Percentiles rank a stretch among this genome's conserved stretches.
Evolutionary conservation across 2,888 invertebrate genomes (phyloP).

Genomic region (Lasioglossum leucozonium): DNA sequence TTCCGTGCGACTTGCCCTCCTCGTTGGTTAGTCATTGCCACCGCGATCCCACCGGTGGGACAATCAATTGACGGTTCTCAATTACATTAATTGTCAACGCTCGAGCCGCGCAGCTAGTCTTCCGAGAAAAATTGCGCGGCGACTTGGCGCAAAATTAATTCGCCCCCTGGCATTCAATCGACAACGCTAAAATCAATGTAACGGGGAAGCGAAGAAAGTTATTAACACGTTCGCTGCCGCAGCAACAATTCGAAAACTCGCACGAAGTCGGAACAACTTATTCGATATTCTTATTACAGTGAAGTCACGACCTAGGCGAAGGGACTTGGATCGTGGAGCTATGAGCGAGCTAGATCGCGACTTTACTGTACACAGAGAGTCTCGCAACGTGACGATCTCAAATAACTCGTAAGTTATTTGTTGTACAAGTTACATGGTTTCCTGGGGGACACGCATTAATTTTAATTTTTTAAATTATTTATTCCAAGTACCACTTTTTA

Average conservation of each 20-base stretch:
- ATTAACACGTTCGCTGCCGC: background rate
- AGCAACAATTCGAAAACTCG: background rate
- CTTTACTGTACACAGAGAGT: too few species aligned
- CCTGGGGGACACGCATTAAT: too few species aligned
- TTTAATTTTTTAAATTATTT: too few species aligned
- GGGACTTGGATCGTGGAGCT: too few species aligned
- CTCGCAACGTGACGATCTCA: too few species aligned
- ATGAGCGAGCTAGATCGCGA: too few species aligned
- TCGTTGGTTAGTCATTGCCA: constrained; percentile 36
- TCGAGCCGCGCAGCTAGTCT: background rate
- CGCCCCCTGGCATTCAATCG: background rate
- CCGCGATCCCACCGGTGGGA: background rate
- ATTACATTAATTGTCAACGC: constrained; percentile 46
- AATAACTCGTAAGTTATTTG: too few species aligned
- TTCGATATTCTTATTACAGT: background rate
- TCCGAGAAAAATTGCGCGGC: background rate
- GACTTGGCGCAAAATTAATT: background rate
- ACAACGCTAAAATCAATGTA: background rate
- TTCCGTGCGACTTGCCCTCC: background rate
- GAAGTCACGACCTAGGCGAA: too few species aligned
- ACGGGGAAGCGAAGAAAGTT: background rate
- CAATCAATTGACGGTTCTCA: constrained; percentile 46
- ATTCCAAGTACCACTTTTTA: too few species aligned
- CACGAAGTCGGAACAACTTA: background rate
- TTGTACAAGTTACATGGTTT: too few species aligned